Percentiles rank a stretch among this genome's conserved stretches.
Evolutionary conservation across 2,797 vertebrate species (phyloP).

Genomic region (Sebastes diploproa): DNA sequence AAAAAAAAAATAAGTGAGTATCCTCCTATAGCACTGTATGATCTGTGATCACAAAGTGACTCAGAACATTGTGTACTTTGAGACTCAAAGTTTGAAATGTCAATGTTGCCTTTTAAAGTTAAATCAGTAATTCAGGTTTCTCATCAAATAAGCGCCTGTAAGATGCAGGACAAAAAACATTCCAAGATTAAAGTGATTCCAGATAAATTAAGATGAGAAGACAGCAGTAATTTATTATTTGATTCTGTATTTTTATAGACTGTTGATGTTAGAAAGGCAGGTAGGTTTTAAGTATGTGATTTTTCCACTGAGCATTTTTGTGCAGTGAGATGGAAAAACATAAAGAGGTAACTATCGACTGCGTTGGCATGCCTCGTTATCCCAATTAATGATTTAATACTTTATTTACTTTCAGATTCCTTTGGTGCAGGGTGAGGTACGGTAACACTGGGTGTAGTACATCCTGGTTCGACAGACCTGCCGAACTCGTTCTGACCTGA

Average conservation of each 20-base stretch:
- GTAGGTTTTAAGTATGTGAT: background rate
- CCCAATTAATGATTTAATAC: background rate
- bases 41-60: background rate
- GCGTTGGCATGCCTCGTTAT: background rate
- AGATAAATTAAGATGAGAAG: background rate
- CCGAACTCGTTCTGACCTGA: conserved; percentile 43
- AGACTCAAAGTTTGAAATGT: background rate
- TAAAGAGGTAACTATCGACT: background rate
- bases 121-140: background rate
- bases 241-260: background rate
- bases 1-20: background rate
- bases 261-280: background rate
- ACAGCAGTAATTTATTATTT: background rate
- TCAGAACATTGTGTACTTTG: background rate
- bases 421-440: background rate
- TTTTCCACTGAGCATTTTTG: background rate
- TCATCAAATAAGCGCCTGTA: background rate
- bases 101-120: background rate
- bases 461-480: conserved; percentile 9
- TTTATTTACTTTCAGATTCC: background rate
- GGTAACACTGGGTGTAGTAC: background rate
- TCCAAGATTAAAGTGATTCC: background rate
- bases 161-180: background rate
- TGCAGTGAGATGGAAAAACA: background rate
- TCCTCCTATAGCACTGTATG: background rate